Base-by-base conservation (phyloP, 1,140 invertebrate genomes). In the Brachionus asplanchnoidis region DNA sequence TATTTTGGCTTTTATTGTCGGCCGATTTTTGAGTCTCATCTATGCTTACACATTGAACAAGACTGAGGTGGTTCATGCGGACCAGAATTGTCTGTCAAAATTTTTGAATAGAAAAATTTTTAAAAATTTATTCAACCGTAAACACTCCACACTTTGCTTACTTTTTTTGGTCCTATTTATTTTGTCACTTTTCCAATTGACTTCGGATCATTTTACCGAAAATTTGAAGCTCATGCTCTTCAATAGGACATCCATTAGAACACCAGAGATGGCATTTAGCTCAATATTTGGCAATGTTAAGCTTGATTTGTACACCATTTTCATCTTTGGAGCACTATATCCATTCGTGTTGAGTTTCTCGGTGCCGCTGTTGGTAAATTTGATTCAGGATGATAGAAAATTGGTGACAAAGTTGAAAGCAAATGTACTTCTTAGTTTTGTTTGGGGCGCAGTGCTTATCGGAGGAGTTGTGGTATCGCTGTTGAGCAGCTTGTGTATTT, bases 161-260 rank as follows among this genome's bases (percentile, higher is more conserved):
- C n/a, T 73, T 5, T 73, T 73, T 5, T 6, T 73, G 7, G 20
- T 20, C 9, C 3, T 77, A 20, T 77, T 77, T 46, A 26, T 77
- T 50, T 50, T 77, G 42, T 77, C 73, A 8, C 46, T 77, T 26
- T 7, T 53, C 26, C 73, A 77, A 77, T 23, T 77, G 14, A 77
- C 73, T 12, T 77, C 73, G 9, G 73, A 50, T 77, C 42, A 77
- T n/a, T 77, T 77, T 77, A 77, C 40, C 6, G 42, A 77, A 77
- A 77, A 77, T 77, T 77, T 77, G 28, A 77, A 50, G 20, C 26
- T 50, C 12, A 77, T 77, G 23, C 50, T 77, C 20, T 50, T 26
- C 7, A 77, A 77, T 32, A 77, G 44, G 23, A 20, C 66, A 36
- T n/a, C 28, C 26, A 11, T 32, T n/a, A 73, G 8, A 12, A 44